Evolutionary conservation across 1,140 invertebrate species (phyloP), one percentile per base, ranked within the genome.

Genomic region (Drosophila quadrilineata): DNA sequence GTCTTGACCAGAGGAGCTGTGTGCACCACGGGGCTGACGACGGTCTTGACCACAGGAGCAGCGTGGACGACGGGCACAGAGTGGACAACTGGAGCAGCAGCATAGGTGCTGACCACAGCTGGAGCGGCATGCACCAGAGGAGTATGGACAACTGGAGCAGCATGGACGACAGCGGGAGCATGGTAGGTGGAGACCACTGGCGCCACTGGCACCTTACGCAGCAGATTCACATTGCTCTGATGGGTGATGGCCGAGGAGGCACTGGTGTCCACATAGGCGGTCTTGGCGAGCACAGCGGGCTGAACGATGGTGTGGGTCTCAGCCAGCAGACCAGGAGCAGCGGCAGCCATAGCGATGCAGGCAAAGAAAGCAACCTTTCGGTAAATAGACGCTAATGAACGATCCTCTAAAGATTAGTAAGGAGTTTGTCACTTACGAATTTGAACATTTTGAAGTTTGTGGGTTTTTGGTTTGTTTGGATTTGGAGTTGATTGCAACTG

Each of bases 171-270:
- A 57, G 91, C 52, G 57, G 90, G 77, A 46, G 69, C 80, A 63
- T 10, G 2, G 3, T 41, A 41, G 21, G 40, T 41, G n/a, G 26
- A 24, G 0, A 45, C 33, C 3, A 35, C 33, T 0, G 33, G 33
- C 1, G 8, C 58, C 12, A 86, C 50, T 0, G 79, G 87, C 3
- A 87, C 82, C 63, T 84, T 80, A 6, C 65, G 79, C 12, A 87
- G 68, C 50, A 89, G 66, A 28, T 88, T 79, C 35, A 88, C 75
- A 41, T 85, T 90, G 40, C 91, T 91, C 65, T 91, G 91, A 48
- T 92, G 91, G 29, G 91, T 91, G 29, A 92, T 89, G 46, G 87
- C 89, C 17, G 90, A 89, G 38, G 89, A 88, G 59, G 75, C 86
- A 24, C 76, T 77, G 46, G 56, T 70, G 36, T 86, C 80, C 52